Conservation (phyloP, 2,113 vertebrate genomes). For the Penelope pileata region DNA sequence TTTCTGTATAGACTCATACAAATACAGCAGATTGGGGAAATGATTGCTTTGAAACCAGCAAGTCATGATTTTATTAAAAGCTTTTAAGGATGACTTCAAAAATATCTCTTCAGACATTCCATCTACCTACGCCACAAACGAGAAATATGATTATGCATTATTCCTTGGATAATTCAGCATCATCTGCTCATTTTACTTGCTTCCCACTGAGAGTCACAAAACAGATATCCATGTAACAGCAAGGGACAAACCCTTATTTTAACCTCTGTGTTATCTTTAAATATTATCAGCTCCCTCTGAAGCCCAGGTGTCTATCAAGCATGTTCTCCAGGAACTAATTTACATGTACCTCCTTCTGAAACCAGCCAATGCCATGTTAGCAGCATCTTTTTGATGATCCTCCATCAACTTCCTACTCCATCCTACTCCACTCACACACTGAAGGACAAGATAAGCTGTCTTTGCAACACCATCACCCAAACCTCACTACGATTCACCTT, state of each 20-base stretch:
- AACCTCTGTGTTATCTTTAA: background rate
- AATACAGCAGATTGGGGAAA: background rate
- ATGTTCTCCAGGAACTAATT: background rate
- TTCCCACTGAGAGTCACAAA: slow-evolving; percentile 7
- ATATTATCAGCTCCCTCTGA: background rate
- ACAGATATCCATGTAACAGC: background rate
- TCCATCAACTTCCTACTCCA: background rate
- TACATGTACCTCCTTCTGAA: background rate
- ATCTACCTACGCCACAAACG: background rate
- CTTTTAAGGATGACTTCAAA: slow-evolving; percentile 28
- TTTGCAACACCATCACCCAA: background rate
- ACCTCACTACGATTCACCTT: background rate
- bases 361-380: background rate
- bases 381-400: background rate
- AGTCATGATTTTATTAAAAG: slow-evolving; percentile 25
- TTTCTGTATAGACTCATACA: background rate
- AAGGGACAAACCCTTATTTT: background rate
- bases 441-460: background rate
- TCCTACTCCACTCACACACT: background rate
- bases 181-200: background rate
- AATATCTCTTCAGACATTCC: background rate
- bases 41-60: background rate
- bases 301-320: background rate
- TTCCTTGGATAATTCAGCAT: slow-evolving; percentile 15
- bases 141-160: slow-evolving; percentile 12